Percentiles rank a stretch among this genome's conserved stretches.
phyloP scores from a whole-genome alignment of 2,113 vertebrate genomes.

The Chamaetylas fuelleborni region DNA sequence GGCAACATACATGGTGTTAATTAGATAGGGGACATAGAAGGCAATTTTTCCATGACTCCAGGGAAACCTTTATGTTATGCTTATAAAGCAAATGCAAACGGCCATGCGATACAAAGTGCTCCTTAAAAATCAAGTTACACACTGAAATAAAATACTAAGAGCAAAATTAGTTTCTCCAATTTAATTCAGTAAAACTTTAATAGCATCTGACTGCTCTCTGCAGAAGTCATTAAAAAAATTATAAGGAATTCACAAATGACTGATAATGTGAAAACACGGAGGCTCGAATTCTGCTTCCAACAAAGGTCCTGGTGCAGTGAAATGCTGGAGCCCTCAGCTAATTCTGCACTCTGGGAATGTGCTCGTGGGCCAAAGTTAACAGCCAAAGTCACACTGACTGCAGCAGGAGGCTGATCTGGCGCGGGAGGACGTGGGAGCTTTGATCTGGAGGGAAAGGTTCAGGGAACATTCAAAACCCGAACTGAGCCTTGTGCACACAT shows the following conservation, averaged over 20 bases:
- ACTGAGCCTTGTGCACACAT: constrained; percentile 15
- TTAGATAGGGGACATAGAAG: constrained; percentile 65
- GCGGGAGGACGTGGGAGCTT: not conserved
- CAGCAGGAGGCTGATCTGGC: constrained; percentile 37
- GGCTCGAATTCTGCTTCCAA: not conserved
- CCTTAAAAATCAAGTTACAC: constrained; percentile 62
- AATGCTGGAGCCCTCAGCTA: not conserved
- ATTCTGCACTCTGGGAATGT: not conserved
- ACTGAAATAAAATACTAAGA: constrained; percentile 60
- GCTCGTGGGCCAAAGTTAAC: constrained; percentile 22
- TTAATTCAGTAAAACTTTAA: constrained; percentile 63
- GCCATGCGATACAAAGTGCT: constrained; percentile 35
- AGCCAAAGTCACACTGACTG: not conserved
- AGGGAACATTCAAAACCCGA: not conserved
- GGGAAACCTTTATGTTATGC: constrained; percentile 64
- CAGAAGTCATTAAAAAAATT: constrained; percentile 60
- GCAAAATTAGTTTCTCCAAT: constrained; percentile 61
- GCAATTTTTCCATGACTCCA: constrained; percentile 67
- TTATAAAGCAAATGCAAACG: constrained; percentile 59
- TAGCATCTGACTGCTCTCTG: constrained; percentile 52
- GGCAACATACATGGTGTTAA: constrained; percentile 69
- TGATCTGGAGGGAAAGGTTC: constrained; percentile 40
- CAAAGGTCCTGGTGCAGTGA: not conserved
- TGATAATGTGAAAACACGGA: not conserved
- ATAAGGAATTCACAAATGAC: constrained; percentile 48